These are phyloP conservation scores for Agrochola litura DNA, from an alignment of 2,888 invertebrate genomes.

Conservation along the genomic window DNA sequence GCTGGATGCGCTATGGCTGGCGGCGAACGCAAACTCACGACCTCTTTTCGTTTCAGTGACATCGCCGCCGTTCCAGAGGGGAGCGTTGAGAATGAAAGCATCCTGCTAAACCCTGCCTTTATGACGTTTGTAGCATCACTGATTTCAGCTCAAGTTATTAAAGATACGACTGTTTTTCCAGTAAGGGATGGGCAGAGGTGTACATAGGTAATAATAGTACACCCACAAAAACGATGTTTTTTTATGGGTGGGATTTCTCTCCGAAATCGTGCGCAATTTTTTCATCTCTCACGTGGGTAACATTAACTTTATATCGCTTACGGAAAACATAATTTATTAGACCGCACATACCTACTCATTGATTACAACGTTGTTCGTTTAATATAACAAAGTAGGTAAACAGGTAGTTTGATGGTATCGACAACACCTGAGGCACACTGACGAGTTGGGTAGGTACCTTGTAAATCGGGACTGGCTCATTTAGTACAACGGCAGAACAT, in stretches of 20 bases:
- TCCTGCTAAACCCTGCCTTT: conserved; percentile 50
- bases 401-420: conserved; percentile 53
- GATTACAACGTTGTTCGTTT: conserved; percentile 36
- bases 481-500: conserved; percentile 20
- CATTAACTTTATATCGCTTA: conserved; percentile 9
- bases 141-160: conserved; percentile 1
- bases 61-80: conserved; percentile 76
- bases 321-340: conserved; percentile 34
- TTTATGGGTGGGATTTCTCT: neutral
- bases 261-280: neutral
- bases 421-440: conserved; percentile 50
- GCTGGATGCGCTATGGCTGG: conserved; percentile 78
- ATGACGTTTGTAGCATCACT: conserved; percentile 11
- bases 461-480: conserved; percentile 39
- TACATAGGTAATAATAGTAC: no score
- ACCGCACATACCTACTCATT: conserved; percentile 37
- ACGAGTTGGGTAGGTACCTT: conserved; percentile 48
- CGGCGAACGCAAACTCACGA: conserved; percentile 80
- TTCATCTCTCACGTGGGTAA: conserved; percentile 2
- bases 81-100: conserved; percentile 65
- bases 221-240: neutral
- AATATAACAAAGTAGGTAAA: conserved; percentile 56
- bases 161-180: neutral
- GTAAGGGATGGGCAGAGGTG: neutral
- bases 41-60: conserved; percentile 89